phyloP scores from a whole-genome alignment of 2,113 vertebrate genomes.

The Tympanuchus pallidicinctus region DNA sequence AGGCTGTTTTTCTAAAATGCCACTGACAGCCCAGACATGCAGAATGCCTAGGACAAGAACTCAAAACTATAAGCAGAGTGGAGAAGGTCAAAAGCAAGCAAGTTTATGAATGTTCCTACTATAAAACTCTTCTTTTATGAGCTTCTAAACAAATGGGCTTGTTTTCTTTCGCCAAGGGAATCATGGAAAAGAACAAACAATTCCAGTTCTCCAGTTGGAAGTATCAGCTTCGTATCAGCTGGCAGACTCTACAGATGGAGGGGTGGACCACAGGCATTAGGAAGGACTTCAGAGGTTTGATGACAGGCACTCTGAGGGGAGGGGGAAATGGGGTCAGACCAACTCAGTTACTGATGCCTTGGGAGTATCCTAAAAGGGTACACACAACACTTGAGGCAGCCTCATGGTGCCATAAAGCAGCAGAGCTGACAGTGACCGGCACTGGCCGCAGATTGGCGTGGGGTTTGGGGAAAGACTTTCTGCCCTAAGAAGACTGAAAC shows the following conservation, averaged over 20 bases:
- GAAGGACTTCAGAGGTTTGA: background rate
- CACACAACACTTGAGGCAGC: background rate
- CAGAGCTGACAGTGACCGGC: background rate
- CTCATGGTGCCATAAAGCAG: background rate
- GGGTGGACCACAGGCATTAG: background rate
- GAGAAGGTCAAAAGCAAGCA: constrained; percentile 70
- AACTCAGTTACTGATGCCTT: background rate
- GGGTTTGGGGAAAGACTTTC: background rate
- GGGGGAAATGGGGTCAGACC: background rate
- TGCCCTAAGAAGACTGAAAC: background rate
- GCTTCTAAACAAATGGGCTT: constrained; percentile 54
- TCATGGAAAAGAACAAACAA: constrained; percentile 53
- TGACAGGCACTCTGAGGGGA: background rate
- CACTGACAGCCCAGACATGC: constrained; percentile 13
- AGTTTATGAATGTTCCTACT: constrained; percentile 63
- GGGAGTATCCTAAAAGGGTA: background rate
- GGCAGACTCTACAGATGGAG: constrained; percentile 13
- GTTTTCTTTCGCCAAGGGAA: constrained; percentile 37
- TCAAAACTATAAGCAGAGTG: background rate
- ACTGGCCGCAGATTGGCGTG: background rate
- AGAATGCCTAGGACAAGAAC: constrained; percentile 25
- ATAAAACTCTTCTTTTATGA: constrained; percentile 56
- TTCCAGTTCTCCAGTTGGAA: constrained; percentile 53
- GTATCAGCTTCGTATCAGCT: constrained; percentile 47
- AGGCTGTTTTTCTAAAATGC: constrained; percentile 34